Percentiles rank a stretch among this genome's conserved stretches.
These are phyloP conservation scores for Nycticryphes semicollaris DNA, from an alignment of 2,113 vertebrate genomes.

Conservation along the genomic window DNA sequence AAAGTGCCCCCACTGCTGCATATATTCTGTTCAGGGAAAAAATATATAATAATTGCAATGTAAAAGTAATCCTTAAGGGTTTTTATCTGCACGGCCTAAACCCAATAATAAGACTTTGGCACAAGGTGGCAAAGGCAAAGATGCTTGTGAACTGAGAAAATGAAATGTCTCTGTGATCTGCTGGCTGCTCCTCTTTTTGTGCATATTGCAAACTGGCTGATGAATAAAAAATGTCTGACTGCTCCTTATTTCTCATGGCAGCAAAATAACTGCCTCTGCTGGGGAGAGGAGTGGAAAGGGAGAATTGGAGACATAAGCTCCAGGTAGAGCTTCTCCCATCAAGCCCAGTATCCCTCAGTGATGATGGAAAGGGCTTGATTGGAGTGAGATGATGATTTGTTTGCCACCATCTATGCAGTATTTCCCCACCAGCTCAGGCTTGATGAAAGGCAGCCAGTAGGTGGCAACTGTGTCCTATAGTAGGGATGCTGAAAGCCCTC, in stretches of 20 bases:
- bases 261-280: neutral
- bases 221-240: neutral
- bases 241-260: neutral
- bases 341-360: neutral
- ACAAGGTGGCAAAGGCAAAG: neutral
- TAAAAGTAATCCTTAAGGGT: neutral
- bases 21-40: neutral
- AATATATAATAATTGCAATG: neutral
- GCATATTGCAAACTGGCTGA: neutral
- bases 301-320: neutral
- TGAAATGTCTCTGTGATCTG: neutral
- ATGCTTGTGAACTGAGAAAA: neutral
- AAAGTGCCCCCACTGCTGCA: neutral
- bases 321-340: neutral
- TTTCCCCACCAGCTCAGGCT: neutral
- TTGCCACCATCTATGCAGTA: fast-evolving
- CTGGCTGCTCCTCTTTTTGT: neutral
- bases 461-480: neutral
- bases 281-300: neutral
- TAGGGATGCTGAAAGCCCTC: neutral
- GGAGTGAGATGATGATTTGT: neutral
- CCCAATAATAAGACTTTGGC: neutral
- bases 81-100: neutral
- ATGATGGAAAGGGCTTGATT: neutral
- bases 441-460: conserved; percentile 16